phyloP scores from a whole-genome alignment of 2,888 invertebrate species.

The Caenorhabditis sulstoni region DNA sequence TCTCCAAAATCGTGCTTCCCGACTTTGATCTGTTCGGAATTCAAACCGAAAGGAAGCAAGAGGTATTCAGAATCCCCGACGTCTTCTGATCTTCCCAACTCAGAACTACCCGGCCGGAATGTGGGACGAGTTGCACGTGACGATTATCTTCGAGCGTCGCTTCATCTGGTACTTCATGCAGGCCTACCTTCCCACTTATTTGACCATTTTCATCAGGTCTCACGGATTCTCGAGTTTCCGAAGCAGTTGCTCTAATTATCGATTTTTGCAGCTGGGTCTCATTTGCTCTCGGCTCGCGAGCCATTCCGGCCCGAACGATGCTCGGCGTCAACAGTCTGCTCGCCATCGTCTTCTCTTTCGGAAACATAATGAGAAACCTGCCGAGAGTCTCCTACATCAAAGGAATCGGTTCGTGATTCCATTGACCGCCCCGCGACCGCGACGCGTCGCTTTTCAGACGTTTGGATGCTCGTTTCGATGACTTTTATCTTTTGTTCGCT shows the following conservation, averaged over 20 bases:
- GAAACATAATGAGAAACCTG: conserved; percentile 78
- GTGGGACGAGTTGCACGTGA: conserved; percentile 75
- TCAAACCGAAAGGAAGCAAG: conserved; percentile 57
- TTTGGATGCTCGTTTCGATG: conserved; percentile 74
- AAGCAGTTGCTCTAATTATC: neutral
- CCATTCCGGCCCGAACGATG: conserved; percentile 74
- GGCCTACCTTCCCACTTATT: conserved; percentile 76
- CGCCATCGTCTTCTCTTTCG: conserved; percentile 78
- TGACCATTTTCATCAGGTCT: conserved; percentile 74
- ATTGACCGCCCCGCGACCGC: conserved; percentile 54
- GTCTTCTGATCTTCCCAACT: conserved; percentile 32
- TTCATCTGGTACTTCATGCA: conserved; percentile 78
- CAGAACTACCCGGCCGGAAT: conserved; percentile 75
- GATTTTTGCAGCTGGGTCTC: conserved; percentile 69
- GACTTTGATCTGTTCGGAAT: conserved; percentile 71
- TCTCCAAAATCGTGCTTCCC: conserved; percentile 69
- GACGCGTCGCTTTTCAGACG: conserved; percentile 59
- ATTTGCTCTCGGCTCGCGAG: conserved; percentile 70
- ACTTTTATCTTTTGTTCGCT: conserved; percentile 72
- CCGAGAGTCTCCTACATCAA: conserved; percentile 75
- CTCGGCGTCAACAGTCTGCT: conserved; percentile 73
- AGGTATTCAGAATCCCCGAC: conserved; percentile 21
- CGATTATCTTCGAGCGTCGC: conserved; percentile 68
- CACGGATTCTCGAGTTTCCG: neutral
- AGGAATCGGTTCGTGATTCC: conserved; percentile 65